A percentile compares a stretch with the other conserved stretches of the same genome.
Conservation (phyloP, 2,113 vertebrate genomes). For the Glaucidium brasilianum region DNA sequence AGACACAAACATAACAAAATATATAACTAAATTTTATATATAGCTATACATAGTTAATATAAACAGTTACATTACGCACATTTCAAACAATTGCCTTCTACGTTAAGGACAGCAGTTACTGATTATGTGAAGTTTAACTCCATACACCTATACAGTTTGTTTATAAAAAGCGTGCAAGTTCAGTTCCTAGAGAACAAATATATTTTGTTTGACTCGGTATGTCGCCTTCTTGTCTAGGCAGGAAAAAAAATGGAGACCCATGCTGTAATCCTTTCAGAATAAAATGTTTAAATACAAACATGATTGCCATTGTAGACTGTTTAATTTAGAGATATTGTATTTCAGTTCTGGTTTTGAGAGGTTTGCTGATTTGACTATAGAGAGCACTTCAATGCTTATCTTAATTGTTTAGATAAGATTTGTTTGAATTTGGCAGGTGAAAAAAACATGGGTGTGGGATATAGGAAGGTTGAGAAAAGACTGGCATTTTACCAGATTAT, state of each 20-base stretch:
- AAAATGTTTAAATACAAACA: conserved; percentile 93
- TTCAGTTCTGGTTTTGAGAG: conserved; percentile 77
- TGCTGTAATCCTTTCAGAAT: conserved; percentile 88
- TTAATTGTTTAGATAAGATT: conserved; percentile 78
- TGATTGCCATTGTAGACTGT: conserved; percentile 81
- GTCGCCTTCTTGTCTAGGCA: conserved; percentile 90
- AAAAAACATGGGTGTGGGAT: conserved; percentile 70
- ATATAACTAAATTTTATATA: not conserved
- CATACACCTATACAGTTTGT: conserved; percentile 70
- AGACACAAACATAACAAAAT: not conserved
- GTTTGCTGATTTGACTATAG: conserved; percentile 74
- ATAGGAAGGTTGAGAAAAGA: conserved; percentile 34
- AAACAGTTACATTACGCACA: conserved; percentile 45
- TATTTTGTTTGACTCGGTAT: conserved; percentile 76
- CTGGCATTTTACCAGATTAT: conserved; percentile 52
- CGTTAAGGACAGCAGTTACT: conserved; percentile 66
- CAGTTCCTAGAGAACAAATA: conserved; percentile 73
- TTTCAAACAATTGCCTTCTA: conserved; percentile 62
- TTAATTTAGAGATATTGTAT: conserved; percentile 83
- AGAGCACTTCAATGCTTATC: conserved; percentile 67
- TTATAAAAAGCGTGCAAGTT: conserved; percentile 71
- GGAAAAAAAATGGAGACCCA: conserved; percentile 76
- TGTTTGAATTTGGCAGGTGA: conserved; percentile 76
- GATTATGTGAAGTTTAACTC: conserved; percentile 63
- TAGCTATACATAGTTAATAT: conserved; percentile 8